phyloP scores from a whole-genome alignment of 2,113 vertebrate species.

The Hystrix cristata region DNA sequence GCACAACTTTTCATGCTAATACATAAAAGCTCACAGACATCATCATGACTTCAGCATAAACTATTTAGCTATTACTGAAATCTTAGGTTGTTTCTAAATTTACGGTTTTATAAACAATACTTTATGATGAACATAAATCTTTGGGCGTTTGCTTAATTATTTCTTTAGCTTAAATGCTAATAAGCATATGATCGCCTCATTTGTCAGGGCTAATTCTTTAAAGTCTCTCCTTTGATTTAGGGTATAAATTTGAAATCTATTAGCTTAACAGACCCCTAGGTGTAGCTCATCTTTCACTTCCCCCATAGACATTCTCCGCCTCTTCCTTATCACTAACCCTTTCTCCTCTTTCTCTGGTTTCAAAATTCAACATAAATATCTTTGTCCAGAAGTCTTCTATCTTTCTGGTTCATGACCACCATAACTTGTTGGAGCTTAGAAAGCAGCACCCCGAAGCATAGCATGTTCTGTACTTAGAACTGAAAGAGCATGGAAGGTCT shows the following conservation, averaged over 20 bases:
- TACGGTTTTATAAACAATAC: background rate
- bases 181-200: background rate
- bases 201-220: background rate
- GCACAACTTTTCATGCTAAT: background rate
- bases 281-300: accelerated
- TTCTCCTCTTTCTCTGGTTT: background rate
- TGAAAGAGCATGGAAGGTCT: no score
- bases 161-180: background rate
- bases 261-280: background rate
- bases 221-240: background rate
- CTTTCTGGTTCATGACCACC: background rate
- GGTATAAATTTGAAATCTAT: background rate
- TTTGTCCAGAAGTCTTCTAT: background rate
- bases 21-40: background rate
- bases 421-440: background rate
- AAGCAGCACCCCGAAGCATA: background rate
- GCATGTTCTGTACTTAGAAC: background rate
- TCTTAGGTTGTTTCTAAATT: background rate
- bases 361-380: background rate
- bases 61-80: background rate
- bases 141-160: background rate
- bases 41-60: background rate
- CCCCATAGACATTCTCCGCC: background rate
- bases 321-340: background rate
- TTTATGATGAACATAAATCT: background rate